Evolutionary conservation across 2,797 vertebrate genomes (phyloP).

Genomic region (Crypturellus tataupa): DNA sequence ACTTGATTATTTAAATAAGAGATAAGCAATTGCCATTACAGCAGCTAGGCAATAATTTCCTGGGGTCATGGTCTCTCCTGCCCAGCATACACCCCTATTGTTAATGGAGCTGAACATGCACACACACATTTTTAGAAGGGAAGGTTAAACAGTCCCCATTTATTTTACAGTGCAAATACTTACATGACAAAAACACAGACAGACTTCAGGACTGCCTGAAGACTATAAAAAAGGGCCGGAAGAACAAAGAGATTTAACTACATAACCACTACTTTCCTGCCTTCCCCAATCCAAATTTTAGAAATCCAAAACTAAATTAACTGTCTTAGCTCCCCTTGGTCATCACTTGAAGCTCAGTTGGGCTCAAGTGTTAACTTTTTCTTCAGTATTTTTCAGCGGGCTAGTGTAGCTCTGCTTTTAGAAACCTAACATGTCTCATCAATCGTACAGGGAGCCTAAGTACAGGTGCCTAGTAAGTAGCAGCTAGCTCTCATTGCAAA

Average conservation of each 20-base stretch:
- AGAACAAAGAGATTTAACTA: slow-evolving; percentile 37
- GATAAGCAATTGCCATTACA: slow-evolving; percentile 49
- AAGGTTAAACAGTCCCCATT: slow-evolving; percentile 66
- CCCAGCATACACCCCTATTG: background rate
- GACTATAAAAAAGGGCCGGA: background rate
- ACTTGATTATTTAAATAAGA: slow-evolving; percentile 67
- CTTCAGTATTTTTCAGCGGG: background rate
- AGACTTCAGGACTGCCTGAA: slow-evolving; percentile 47
- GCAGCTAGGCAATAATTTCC: slow-evolving; percentile 52
- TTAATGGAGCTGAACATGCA: slow-evolving; percentile 54
- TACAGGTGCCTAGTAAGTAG: background rate
- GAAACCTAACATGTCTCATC: background rate
- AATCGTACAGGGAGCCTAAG: background rate
- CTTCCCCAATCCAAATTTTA: background rate
- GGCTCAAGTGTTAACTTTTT: background rate
- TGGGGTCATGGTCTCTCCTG: slow-evolving; percentile 53
- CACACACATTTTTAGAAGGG: slow-evolving; percentile 52
- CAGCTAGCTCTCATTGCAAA: background rate
- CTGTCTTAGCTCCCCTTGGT: background rate
- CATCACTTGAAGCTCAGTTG: background rate
- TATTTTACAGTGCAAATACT: slow-evolving; percentile 73
- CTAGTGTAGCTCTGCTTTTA: background rate
- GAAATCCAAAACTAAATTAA: background rate
- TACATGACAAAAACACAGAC: slow-evolving; percentile 56
- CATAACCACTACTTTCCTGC: background rate